Evolutionary conservation across 1,140 invertebrate genomes (phyloP).

Genomic region (Heliconius melpomene): DNA sequence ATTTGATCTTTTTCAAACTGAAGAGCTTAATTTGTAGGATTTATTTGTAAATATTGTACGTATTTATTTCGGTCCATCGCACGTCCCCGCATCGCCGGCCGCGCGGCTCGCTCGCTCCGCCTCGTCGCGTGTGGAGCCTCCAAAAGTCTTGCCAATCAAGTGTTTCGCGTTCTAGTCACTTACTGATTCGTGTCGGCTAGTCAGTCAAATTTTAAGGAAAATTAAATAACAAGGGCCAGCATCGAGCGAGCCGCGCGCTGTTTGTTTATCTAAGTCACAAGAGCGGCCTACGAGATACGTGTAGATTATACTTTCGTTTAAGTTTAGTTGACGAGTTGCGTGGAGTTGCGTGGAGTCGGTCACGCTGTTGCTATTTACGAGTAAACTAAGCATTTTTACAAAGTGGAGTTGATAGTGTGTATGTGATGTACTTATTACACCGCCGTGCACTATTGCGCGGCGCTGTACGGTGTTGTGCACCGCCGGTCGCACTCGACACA

Average conservation of each 20-base stretch:
- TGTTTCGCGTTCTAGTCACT: constrained; percentile 78
- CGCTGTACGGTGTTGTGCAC: no score
- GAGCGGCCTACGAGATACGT: constrained; percentile 69
- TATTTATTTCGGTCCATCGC: constrained; percentile 68
- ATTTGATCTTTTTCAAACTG: constrained; percentile 65
- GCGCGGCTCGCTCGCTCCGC: constrained; percentile 10
- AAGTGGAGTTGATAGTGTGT: constrained; percentile 51
- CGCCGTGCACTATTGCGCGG: not conserved
- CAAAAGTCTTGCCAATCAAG: constrained; percentile 72
- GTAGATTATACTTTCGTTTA: constrained; percentile 64
- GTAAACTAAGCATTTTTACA: constrained; percentile 70
- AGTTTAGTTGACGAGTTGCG: constrained; percentile 50
- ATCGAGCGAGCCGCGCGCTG: constrained; percentile 22
- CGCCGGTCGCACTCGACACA: constrained; percentile 37
- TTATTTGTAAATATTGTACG: constrained; percentile 79
- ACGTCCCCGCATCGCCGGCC: constrained; percentile 36
- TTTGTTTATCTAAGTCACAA: constrained; percentile 70
- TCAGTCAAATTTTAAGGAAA: constrained; percentile 67
- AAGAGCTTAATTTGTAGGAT: constrained; percentile 75
- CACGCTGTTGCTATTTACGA: constrained; percentile 64
- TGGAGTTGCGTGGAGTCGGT: constrained; percentile 44
- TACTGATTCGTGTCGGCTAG: constrained; percentile 76
- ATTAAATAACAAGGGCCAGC: constrained; percentile 5
- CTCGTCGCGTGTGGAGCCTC: constrained; percentile 30
- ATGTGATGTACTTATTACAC: constrained; percentile 44